Conservation (phyloP, 2,113 vertebrate genomes). For the Crotalus tigris region DNA sequence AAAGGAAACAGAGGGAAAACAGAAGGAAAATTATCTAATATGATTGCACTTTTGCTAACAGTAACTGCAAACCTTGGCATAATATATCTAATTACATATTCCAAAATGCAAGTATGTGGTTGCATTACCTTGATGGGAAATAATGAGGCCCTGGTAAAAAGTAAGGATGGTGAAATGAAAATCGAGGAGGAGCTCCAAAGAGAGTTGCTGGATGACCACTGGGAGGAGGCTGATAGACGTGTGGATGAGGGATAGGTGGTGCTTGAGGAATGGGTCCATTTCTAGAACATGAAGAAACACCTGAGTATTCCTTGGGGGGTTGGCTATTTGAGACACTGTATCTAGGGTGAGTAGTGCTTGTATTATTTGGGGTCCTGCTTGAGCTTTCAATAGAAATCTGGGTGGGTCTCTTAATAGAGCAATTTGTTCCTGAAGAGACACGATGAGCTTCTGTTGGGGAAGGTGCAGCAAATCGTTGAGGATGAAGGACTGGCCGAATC, state of each 20-base stretch:
- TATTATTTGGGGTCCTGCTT: constrained; percentile 56
- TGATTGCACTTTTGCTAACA: not conserved
- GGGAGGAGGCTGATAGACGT: constrained; percentile 51
- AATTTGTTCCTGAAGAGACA: constrained; percentile 48
- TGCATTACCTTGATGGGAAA: constrained; percentile 75
- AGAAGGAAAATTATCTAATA: not conserved
- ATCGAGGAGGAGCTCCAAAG: constrained; percentile 60
- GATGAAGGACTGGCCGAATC: constrained; percentile 46
- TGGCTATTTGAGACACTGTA: constrained; percentile 59
- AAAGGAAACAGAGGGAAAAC: not conserved
- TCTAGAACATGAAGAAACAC: constrained; percentile 62
- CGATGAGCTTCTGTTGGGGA: constrained; percentile 51
- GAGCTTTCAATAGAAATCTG: constrained; percentile 58
- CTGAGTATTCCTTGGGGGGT: constrained; percentile 58
- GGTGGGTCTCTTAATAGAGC: constrained; percentile 60
- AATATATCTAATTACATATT: not conserved
- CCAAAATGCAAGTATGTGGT: not conserved
- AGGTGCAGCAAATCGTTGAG: constrained; percentile 59
- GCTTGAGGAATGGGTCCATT: constrained; percentile 56
- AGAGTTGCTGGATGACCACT: constrained; percentile 52
- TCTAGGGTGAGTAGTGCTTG: constrained; percentile 56
- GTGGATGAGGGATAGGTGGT: constrained; percentile 59
- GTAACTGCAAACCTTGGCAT: not conserved
- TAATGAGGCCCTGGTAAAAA: constrained; percentile 71
- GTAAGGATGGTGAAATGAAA: constrained; percentile 67